Evolutionary conservation across 2,797 vertebrate genomes (phyloP), one percentile per base, ranked within the genome.

Genomic region (Lagothrix lagotricha): DNA sequence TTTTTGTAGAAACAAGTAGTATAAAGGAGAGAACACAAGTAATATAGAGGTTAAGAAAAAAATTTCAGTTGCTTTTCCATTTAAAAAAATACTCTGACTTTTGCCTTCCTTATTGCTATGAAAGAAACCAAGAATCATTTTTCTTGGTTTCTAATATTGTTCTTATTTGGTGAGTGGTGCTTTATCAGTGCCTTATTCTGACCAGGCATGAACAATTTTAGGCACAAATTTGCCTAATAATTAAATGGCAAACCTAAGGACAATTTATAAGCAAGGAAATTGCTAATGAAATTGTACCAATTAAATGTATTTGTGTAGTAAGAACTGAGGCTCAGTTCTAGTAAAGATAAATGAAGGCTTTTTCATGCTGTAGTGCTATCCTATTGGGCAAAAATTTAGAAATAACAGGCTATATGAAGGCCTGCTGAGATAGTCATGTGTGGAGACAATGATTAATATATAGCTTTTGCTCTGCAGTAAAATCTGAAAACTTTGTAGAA

Each of bases 321-420:
- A 84, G 64, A 87, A 64, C 14, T 5, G 20, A 15, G 26, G 3
- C 39, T 86, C 28, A 76, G 17, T 30, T 44, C 19, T 30, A 81
- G 39, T 20, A 90, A 80, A 64, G 13, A 39, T 85, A 81, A 88
- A 72, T 12, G 26, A 54, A 4, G 19, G 4, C 7, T 24, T 3
- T 79, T 83, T 26, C 30, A 33, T 75, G 17, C 8, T 50, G 54
- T 0, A 1, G 14, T 4, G 30, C 7, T 12, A 83, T 75, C 6
- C 83, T 64, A 54, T n/a, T 80, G 54, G 44, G 30, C 20, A 92
- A 77, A 87, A 77, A 17, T 12, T 91, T 81, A 96, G 88, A 96
- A 91, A 87, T 48, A 52, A 57, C 12, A 75, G 5, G 13, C 14
- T 76, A 10, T 14, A 39, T 6, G 39, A 93, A 73, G 10, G 1